phyloP scores from a whole-genome alignment of 2,113 vertebrate species.

The Suncus etruscus region DNA sequence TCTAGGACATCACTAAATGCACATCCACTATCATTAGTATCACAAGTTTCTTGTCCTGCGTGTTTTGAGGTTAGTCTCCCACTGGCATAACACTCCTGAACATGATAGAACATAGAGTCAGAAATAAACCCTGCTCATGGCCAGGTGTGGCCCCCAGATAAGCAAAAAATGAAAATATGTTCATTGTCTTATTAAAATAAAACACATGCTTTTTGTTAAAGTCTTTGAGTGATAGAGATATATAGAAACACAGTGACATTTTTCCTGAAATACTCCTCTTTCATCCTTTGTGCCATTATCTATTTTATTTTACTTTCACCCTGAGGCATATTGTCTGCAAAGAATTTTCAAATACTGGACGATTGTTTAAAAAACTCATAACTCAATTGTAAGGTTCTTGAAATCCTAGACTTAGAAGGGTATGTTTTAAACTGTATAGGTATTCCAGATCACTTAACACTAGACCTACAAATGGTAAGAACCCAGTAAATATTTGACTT shows the following conservation, averaged over 20 bases:
- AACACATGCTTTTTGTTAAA: background rate
- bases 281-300: background rate
- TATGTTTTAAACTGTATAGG: background rate
- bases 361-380: background rate
- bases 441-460: background rate
- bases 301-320: background rate
- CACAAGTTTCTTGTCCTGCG: background rate
- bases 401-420: background rate
- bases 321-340: background rate
- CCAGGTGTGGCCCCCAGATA: too few species aligned
- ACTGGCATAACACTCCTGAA: too few species aligned
- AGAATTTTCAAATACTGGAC: background rate
- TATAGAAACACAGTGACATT: background rate
- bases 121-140: too few species aligned
- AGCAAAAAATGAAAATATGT: background rate
- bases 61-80: too few species aligned
- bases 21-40: background rate
- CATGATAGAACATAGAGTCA: too few species aligned
- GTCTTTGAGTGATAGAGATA: background rate
- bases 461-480: background rate
- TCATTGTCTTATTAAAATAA: background rate
- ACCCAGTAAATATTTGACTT: conserved; percentile 47
- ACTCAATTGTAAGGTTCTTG: background rate
- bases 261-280: background rate
- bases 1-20: background rate